These are phyloP conservation scores for Odontomyia ornata DNA, from an alignment of 2,888 invertebrate genomes.

Conservation along the genomic window DNA sequence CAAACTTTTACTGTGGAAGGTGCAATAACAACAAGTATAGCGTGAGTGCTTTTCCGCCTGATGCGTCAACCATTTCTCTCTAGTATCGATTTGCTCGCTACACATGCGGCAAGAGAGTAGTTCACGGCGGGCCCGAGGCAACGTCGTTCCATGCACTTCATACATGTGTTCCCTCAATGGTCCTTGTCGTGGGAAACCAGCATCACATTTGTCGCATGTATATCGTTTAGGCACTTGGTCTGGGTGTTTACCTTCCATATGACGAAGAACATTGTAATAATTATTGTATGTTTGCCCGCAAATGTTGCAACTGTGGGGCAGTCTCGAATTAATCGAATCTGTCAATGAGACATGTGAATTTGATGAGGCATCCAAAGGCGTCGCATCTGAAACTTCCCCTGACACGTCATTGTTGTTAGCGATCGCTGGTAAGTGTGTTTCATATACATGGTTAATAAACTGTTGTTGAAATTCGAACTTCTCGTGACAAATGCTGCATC, in stretches of 20 bases:
- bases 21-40: constrained; percentile 51
- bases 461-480: constrained; percentile 62
- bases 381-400: constrained; percentile 49
- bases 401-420: constrained; percentile 52
- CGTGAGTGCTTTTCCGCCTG: constrained; percentile 48
- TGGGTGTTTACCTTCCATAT: constrained; percentile 65
- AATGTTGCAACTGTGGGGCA: constrained; percentile 63
- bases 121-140: constrained; percentile 48
- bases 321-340: constrained; percentile 18
- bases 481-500: constrained; percentile 63
- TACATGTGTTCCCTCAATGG: constrained; percentile 64
- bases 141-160: constrained; percentile 58
- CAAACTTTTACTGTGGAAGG: constrained; percentile 48
- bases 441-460: constrained; percentile 63
- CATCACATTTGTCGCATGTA: constrained; percentile 61
- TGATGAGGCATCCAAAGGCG: neutral
- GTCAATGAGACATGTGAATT: neutral
- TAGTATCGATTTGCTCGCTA: constrained; percentile 47
- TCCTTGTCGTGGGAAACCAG: constrained; percentile 62
- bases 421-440: constrained; percentile 58
- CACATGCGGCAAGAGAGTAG: constrained; percentile 51
- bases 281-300: constrained; percentile 64
- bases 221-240: constrained; percentile 64
- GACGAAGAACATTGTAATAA: constrained; percentile 63
- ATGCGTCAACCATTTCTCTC: constrained; percentile 52